Evolutionary conservation across 2,113 vertebrate genomes (phyloP).

Genomic region (Corydoras sp.): DNA sequence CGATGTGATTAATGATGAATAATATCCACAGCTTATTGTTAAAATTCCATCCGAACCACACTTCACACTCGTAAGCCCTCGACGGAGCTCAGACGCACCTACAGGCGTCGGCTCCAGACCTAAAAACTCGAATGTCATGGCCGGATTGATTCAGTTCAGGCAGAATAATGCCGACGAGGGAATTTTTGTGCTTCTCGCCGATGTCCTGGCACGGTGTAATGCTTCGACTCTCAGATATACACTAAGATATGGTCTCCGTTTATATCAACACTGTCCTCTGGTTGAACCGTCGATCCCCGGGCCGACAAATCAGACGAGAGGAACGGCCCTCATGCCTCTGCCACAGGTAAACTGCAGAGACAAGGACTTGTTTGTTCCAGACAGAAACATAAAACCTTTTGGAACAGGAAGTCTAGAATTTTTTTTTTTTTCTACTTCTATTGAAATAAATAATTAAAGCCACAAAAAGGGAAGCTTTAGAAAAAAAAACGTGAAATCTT

Average conservation of each 20-base stretch:
- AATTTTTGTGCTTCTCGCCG: not conserved
- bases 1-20: too few relatives aligned
- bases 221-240: not conserved
- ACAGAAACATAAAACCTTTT: constrained; percentile 55
- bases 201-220: too few relatives aligned
- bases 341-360: constrained; percentile 59
- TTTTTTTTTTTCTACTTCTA: constrained; percentile 2
- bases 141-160: constrained; percentile 35
- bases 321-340: constrained; percentile 57
- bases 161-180: constrained; percentile 4
- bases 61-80: not conserved
- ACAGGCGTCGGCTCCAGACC: constrained; percentile 35
- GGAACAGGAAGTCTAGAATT: constrained; percentile 52
- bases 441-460: constrained; percentile 52
- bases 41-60: too few relatives aligned
- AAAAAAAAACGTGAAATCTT: constrained; percentile 38
- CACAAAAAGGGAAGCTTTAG: constrained; percentile 22
- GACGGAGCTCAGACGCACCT: constrained; percentile 26
- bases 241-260: constrained; percentile 58
- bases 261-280: constrained; percentile 64
- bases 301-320: constrained; percentile 54
- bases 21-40: too few relatives aligned
- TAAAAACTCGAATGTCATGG: constrained; percentile 44
- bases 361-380: constrained; percentile 49
- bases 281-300: constrained; percentile 60